phyloP scores from a whole-genome alignment of 2,797 vertebrate species.

The Distichodus sexfasciatus region DNA sequence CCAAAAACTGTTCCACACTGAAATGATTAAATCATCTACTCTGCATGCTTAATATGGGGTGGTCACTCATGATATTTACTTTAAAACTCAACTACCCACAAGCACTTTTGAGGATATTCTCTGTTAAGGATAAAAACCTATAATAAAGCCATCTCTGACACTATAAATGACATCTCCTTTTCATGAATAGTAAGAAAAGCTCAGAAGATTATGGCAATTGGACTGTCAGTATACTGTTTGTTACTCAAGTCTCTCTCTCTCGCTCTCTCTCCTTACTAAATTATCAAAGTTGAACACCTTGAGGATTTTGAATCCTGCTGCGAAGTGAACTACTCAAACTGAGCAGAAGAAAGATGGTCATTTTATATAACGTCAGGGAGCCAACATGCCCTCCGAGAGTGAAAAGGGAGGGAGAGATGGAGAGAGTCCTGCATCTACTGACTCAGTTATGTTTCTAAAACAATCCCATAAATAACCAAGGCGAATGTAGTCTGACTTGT shows the following conservation, averaged over 20 bases:
- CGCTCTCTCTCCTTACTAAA: background rate
- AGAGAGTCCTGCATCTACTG: background rate
- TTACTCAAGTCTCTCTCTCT: background rate
- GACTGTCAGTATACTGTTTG: background rate
- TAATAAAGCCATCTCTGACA: background rate
- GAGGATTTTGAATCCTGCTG: background rate
- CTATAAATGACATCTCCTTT: background rate
- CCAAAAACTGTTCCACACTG: no score
- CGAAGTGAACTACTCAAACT: background rate
- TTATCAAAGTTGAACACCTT: constrained; percentile 2
- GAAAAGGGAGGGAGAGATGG: background rate
- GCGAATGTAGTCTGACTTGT: no score
- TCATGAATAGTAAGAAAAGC: constrained; percentile 1
- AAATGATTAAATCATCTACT: no score
- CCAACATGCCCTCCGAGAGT: background rate
- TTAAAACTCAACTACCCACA: background rate
- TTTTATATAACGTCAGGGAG: background rate
- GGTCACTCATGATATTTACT: no score
- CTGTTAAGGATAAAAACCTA: background rate
- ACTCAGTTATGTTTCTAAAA: background rate
- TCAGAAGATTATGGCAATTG: background rate
- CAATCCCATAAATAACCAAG: no score
- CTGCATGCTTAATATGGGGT: no score
- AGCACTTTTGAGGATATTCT: background rate
- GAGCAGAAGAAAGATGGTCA: constrained; percentile 2